A percentile compares a stretch with the other conserved stretches of the same genome.
These are phyloP conservation scores for Mirza zaza DNA, from an alignment of 2,113 vertebrate species.

Conservation along the genomic window DNA sequence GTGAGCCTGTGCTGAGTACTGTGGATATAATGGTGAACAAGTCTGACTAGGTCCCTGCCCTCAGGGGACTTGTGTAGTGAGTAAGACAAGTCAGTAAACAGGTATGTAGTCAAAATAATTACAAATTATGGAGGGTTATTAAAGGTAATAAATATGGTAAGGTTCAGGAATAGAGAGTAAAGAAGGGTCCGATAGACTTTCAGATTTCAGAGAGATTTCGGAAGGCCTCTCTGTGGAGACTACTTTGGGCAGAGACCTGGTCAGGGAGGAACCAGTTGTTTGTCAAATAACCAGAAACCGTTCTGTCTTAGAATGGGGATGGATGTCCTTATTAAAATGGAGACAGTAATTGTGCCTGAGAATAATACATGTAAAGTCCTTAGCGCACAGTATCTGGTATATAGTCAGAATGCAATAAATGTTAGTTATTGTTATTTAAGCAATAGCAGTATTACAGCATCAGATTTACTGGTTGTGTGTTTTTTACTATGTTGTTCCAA, in stretches of 20 bases:
- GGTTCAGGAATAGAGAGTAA: neutral
- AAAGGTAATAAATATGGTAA: neutral
- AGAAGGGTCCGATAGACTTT: neutral
- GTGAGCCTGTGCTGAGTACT: neutral
- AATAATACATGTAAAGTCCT: neutral
- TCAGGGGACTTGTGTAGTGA: neutral
- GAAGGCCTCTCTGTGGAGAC: neutral
- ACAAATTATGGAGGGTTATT: neutral
- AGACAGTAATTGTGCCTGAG: neutral
- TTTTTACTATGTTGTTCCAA: neutral
- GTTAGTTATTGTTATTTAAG: neutral
- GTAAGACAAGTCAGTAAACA: neutral
- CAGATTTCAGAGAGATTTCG: neutral
- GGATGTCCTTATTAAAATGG: constrained; percentile 32
- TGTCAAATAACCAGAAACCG: neutral
- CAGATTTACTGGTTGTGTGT: neutral
- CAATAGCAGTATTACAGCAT: neutral
- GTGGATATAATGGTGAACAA: neutral
- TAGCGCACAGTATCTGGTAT: neutral
- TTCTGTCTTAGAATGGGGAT: constrained; percentile 45
- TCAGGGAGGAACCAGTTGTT: neutral
- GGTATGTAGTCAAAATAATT: neutral
- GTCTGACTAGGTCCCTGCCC: neutral
- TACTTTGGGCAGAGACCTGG: neutral
- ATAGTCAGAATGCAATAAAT: neutral